Percentiles rank a stretch among this genome's conserved stretches.
Evolutionary conservation across 1,140 invertebrate genomes (phyloP).

Genomic region (Dermatophagoides farinae): DNA sequence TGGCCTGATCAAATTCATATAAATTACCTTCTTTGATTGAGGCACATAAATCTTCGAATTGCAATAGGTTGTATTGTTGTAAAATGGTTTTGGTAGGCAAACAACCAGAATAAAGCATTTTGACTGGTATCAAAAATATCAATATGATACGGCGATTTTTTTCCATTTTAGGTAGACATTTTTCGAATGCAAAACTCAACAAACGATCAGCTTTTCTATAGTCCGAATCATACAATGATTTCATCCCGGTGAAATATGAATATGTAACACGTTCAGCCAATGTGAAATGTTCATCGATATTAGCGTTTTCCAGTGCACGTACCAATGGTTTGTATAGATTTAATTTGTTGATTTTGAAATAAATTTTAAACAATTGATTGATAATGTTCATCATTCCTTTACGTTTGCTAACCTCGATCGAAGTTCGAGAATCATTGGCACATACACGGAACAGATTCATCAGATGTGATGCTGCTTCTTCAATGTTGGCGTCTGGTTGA

Average conservation of each 20-base stretch:
- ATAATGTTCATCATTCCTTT: conserved; percentile 87
- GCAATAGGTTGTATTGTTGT: conserved; percentile 66
- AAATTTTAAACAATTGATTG: conserved; percentile 93
- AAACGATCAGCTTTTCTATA: conserved; percentile 78
- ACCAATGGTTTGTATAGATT: conserved; percentile 92
- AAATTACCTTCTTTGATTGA: conserved; percentile 70
- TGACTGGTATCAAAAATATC: conserved; percentile 88
- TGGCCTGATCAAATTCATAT: conserved; percentile 54
- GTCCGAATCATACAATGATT: conserved; percentile 94
- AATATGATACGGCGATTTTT: conserved; percentile 84
- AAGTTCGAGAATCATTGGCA: conserved; percentile 63
- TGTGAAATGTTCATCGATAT: conserved; percentile 62
- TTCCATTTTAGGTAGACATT: conserved; percentile 54
- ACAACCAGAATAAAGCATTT: conserved; percentile 70
- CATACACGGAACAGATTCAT: conserved; percentile 88
- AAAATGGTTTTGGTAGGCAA: conserved; percentile 60
- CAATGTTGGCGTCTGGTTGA: conserved; percentile 47
- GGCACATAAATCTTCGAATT: conserved; percentile 68
- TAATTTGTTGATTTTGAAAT: conserved; percentile 77
- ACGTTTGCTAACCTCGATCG: conserved; percentile 72
- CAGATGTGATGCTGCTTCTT: conserved; percentile 79
- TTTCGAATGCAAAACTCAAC: conserved; percentile 74
- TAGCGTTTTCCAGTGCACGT: conserved; percentile 75
- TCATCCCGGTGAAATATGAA: conserved; percentile 85
- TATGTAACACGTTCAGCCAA: conserved; percentile 68